phyloP scores from a whole-genome alignment of 1,140 invertebrate genomes.

The Battus philenor region DNA sequence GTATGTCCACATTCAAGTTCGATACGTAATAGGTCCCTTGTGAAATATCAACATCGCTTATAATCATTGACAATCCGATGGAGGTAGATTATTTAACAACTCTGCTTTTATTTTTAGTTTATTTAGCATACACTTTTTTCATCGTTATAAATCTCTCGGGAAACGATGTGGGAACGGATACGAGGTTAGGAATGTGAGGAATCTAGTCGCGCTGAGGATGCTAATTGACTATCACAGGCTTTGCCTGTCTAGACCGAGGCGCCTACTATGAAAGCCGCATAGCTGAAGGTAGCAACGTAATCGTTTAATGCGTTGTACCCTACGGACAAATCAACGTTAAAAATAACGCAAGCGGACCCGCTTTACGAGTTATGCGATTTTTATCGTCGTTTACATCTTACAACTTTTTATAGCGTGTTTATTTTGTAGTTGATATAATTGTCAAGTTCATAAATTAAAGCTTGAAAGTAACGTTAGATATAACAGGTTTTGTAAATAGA shows the following conservation, averaged over 20 bases:
- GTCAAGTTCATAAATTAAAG: too few species aligned
- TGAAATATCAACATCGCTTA: too few species aligned
- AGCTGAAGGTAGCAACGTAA: not conserved
- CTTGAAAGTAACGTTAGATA: too few species aligned
- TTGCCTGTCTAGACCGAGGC: constrained; percentile 31
- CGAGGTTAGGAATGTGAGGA: constrained; percentile 45
- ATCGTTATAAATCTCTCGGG: not conserved
- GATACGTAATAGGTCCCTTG: too few species aligned
- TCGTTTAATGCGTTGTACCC: constrained; percentile 1
- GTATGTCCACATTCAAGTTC: too few species aligned
- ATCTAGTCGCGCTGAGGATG: constrained; percentile 50
- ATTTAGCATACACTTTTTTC: too few species aligned
- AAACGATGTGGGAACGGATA: constrained; percentile 39
- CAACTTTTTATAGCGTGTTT: constrained; percentile 5
- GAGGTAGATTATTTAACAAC: too few species aligned
- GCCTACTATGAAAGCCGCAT: constrained; percentile 27
- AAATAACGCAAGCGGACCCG: constrained; percentile 4
- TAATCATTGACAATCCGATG: too few species aligned
- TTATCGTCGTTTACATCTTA: constrained; percentile 8
- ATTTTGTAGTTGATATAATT: constrained; percentile 9
- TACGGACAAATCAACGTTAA: constrained; percentile 4
- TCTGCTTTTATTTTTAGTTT: too few species aligned
- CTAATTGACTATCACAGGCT: constrained; percentile 48
- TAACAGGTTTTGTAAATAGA: too few species aligned
- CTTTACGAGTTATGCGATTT: constrained; percentile 4